A percentile compares a stretch with the other conserved stretches of the same genome.
These are phyloP conservation scores for Pangasius krempfi DNA, from an alignment of 2,797 vertebrate genomes.

Conservation along the genomic window DNA sequence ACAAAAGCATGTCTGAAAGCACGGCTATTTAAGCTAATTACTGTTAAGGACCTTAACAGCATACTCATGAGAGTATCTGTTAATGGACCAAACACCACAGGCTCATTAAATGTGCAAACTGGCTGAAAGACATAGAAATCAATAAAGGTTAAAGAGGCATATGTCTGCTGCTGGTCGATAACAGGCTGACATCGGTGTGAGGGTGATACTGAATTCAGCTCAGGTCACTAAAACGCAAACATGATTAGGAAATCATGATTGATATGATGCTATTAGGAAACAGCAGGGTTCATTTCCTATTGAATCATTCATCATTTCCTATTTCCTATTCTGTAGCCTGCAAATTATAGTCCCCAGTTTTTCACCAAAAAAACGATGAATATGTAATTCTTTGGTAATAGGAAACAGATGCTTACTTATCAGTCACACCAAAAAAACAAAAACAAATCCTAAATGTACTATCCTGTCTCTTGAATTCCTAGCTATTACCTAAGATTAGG, in stretches of 20 bases:
- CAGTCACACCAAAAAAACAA: background rate
- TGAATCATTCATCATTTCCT: background rate
- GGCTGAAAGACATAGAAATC: background rate
- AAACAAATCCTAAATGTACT: background rate
- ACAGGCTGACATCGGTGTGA: background rate
- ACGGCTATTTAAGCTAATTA: conserved; percentile 10
- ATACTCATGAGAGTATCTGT: conserved; percentile 5
- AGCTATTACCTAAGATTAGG: background rate
- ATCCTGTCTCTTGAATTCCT: background rate
- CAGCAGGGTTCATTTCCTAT: background rate
- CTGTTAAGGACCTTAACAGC: background rate
- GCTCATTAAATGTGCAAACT: conserved; percentile 9
- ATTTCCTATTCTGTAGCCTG: background rate
- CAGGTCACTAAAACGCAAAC: background rate
- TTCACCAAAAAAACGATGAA: background rate
- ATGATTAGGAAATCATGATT: background rate
- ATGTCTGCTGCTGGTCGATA: background rate
- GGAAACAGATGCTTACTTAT: conserved; percentile 11
- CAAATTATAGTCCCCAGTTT: background rate
- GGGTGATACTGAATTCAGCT: background rate
- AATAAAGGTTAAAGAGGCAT: conserved; percentile 5
- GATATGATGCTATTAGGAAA: background rate
- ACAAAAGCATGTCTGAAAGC: background rate
- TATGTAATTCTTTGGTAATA: background rate
- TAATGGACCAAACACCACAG: background rate